A percentile compares a stretch with the other conserved stretches of the same genome.
These are phyloP conservation scores for Geophilus truncorum DNA, from an alignment of 2,888 invertebrate species.

Conservation along the genomic window DNA sequence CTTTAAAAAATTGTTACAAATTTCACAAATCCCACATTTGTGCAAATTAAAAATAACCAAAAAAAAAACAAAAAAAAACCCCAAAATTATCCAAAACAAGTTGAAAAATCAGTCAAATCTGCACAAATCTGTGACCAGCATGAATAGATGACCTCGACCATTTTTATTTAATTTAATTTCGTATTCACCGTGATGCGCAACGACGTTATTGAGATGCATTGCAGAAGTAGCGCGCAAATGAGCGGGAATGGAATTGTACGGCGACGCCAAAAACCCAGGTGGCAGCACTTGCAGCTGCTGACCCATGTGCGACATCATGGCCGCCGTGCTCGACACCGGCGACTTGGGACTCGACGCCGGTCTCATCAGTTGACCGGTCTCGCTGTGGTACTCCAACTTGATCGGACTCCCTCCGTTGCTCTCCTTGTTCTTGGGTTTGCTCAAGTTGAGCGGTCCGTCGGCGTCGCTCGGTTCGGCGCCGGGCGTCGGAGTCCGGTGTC, in stretches of 20 bases:
- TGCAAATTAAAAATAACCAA: no score
- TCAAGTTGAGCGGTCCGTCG: constrained; percentile 80
- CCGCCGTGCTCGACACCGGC: neutral
- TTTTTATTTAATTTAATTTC: no score
- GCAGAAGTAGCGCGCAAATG: constrained; percentile 51
- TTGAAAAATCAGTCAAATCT: no score
- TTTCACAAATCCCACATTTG: no score
- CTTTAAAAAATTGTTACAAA: no score
- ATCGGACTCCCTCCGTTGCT: constrained; percentile 17
- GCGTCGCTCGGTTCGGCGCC: constrained; percentile 55
- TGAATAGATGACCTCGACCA: no score
- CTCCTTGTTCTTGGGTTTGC: constrained; percentile 64
- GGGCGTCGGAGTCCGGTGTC: constrained; percentile 40
- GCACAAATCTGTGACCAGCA: no score
- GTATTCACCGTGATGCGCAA: constrained; percentile 42
- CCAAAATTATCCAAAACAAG: no score
- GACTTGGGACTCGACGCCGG: neutral
- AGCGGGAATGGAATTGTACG: constrained; percentile 59
- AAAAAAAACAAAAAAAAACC: no score
- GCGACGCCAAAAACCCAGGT: constrained; percentile 54
- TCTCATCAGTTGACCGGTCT: neutral
- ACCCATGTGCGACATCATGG: constrained; percentile 54
- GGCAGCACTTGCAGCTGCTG: constrained; percentile 60
- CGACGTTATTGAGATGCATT: constrained; percentile 34
- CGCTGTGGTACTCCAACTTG: neutral